Evolutionary conservation across 2,888 invertebrate species (phyloP), one percentile per base, ranked within the genome.

Genomic region (Falcaria lacertinaria): DNA sequence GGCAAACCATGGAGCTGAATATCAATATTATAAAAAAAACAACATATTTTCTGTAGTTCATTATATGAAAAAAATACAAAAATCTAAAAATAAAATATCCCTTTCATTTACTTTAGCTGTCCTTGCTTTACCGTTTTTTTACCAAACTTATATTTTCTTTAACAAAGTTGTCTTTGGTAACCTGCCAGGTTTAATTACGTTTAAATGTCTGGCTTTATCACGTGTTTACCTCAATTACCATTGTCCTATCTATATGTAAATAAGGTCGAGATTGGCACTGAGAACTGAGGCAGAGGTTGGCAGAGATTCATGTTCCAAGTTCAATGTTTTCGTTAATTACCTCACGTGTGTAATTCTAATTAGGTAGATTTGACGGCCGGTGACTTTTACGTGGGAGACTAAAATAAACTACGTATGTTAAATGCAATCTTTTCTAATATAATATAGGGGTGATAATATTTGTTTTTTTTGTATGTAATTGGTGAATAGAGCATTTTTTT

Each of bases 281-380:
- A 28, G 1, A n/a, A 2, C 39, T 61, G 53, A 39, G 37, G 44
- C 46, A 52, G 47, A 50, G 42, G 48, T 74, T 74, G 73, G 70
- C 74, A 72, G 59, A 54, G 61, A 48, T 52, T 68, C 67, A 60
- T 60, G 55, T 66, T 61, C 62, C 83, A 85, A 85, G 84, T 83
- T 85, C 84, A 85, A 82, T 82, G 82, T 72, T 79, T 68, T 58
- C 43, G 63, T 65, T 79, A 78, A 78, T 83, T 81, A 74, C 60
- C 64, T 65, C 59, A 65, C 69, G 56, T 61, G 52, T 47, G 64
- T 69, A 73, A n/a, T n/a, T n/a, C n/a, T n/a, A n/a, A 80, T 76
- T 79, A 78, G 69, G 64, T 48, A 56, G 41, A 33, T 57, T 57
- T 58, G 57, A 57, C 48, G 47, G 8, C 15, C 41, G 34, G 38